These are phyloP conservation scores for Argynnis bischoffii DNA, from an alignment of 2,888 invertebrate genomes.

Conservation along the genomic window DNA sequence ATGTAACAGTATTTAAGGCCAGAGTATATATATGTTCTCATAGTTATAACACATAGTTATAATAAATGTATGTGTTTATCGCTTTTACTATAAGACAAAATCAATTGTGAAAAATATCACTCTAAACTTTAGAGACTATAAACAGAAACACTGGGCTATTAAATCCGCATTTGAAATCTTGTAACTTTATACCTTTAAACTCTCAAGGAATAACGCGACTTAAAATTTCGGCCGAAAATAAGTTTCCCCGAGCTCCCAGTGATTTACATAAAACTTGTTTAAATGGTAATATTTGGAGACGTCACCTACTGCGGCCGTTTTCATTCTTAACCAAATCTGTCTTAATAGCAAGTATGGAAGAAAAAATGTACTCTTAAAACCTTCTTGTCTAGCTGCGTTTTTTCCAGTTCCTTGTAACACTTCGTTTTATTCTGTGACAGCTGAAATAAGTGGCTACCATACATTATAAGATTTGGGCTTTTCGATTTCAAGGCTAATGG, in stretches of 20 bases:
- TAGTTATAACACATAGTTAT: no score
- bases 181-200: slow-evolving; percentile 73
- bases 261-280: slow-evolving; percentile 83
- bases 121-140: not conserved
- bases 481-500: not conserved
- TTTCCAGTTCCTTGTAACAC: not conserved
- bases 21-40: no score
- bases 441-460: not conserved
- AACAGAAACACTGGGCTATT: slow-evolving; percentile 46
- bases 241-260: slow-evolving; percentile 64
- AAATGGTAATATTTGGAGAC: slow-evolving; percentile 82
- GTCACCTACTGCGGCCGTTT: slow-evolving; percentile 70
- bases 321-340: slow-evolving; percentile 61
- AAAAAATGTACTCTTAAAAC: slow-evolving; percentile 1
- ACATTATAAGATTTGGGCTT: not conserved
- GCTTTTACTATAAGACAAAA: no score
- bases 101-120: no score
- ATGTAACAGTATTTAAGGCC: no score
- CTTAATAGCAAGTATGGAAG: slow-evolving; percentile 47
- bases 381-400: not conserved
- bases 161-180: slow-evolving; percentile 65
- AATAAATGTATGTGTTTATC: no score
- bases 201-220: slow-evolving; percentile 70
- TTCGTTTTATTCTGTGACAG: not conserved
- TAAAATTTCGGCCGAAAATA: slow-evolving; percentile 74